Evolutionary conservation across 92 coral and sea anemone genomes (phyloP).

Genomic region (Galaxea fascicularis): DNA sequence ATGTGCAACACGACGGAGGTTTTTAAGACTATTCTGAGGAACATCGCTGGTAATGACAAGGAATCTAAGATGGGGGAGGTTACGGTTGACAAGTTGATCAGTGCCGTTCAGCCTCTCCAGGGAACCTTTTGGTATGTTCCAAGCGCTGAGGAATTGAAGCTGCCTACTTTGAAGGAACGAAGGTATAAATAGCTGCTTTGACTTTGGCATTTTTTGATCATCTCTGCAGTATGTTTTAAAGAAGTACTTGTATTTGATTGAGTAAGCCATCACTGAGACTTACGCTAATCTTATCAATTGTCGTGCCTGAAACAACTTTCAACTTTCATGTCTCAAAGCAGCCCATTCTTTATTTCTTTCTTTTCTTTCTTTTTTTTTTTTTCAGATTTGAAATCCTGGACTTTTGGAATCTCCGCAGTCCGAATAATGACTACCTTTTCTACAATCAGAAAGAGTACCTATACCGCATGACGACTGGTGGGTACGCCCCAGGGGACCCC

Average conservation of each 20-base stretch:
- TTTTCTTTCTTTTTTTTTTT: neutral
- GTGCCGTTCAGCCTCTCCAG: conserved; percentile 72
- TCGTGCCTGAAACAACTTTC: too few species aligned
- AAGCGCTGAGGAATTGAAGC: conserved; percentile 77
- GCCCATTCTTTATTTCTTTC: too few species aligned
- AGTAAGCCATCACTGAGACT: too few species aligned
- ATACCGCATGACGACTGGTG: conserved; percentile 84
- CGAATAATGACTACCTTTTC: conserved; percentile 75
- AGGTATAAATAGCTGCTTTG: conserved; percentile 49
- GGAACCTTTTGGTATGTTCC: conserved; percentile 88
- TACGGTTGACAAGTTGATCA: conserved; percentile 68
- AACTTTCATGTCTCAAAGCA: too few species aligned
- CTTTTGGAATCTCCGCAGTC: conserved; percentile 71
- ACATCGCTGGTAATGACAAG: conserved; percentile 70
- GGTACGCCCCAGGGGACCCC: conserved; percentile 70
- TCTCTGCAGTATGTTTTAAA: too few species aligned
- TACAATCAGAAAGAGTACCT: conserved; percentile 88
- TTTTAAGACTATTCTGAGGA: conserved; percentile 68
- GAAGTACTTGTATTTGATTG: too few species aligned
- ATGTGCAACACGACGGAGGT: conserved; percentile 72
- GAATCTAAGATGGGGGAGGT: conserved; percentile 68
- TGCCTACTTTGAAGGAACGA: conserved; percentile 62
- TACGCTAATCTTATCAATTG: too few species aligned
- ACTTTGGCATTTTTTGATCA: too few species aligned
- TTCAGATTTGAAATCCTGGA: conserved; percentile 67